Evolutionary conservation across 2,113 vertebrate genomes (phyloP).

Genomic region (Onychostruthus taczanowskii): DNA sequence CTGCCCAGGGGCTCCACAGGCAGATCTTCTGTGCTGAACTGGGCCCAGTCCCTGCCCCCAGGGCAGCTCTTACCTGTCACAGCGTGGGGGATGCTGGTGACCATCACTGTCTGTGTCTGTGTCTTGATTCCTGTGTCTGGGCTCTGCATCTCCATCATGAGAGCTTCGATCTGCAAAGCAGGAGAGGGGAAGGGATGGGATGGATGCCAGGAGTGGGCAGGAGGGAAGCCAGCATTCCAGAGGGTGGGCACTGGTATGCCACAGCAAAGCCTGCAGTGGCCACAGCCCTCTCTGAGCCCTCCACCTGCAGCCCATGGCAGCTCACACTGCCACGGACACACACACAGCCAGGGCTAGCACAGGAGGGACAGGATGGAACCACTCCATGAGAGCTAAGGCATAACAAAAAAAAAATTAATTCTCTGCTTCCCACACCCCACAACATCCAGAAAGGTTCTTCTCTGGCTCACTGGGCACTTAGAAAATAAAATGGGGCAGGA

Average conservation of each 20-base stretch:
- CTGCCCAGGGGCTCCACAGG: fast-evolving
- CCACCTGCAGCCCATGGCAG: not conserved
- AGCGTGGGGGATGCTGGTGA: constrained; percentile 88
- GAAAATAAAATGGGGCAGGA: not conserved
- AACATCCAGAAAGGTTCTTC: not conserved
- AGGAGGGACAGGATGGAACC: not conserved
- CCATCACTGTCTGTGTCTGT: constrained; percentile 85
- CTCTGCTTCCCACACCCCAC: not conserved
- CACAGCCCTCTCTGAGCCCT: not conserved
- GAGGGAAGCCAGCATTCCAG: not conserved
- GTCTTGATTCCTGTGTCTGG: constrained; percentile 84
- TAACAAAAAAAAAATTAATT: not conserved
- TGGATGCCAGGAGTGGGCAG: not conserved
- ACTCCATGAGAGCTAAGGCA: not conserved
- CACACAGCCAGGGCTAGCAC: not conserved
- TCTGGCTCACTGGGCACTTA: not conserved
- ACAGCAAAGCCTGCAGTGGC: not conserved
- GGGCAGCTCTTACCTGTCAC: constrained; percentile 80
- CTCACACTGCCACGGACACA: not conserved
- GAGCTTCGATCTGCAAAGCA: constrained; percentile 80
- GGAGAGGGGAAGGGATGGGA: not conserved
- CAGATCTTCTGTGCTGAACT: not conserved
- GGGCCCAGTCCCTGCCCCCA: fast-evolving
- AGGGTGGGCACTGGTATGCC: not conserved
- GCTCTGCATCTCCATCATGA: constrained; percentile 95